Evolutionary conservation across 2,797 vertebrate species (phyloP).

Genomic region (Semaprochilodus insignis): DNA sequence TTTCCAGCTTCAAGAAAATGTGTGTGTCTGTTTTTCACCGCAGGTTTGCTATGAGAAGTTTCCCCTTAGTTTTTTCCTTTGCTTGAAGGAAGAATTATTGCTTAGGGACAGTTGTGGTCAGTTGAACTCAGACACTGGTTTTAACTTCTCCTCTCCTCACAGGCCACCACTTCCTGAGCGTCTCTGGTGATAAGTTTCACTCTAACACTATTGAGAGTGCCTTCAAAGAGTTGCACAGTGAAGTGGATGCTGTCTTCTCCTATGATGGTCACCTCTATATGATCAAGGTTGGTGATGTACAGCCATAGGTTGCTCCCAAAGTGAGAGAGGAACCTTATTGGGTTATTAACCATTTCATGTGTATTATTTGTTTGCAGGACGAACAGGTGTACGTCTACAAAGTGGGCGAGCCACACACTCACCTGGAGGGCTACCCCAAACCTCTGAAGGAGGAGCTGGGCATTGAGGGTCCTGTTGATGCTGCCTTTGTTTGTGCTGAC

Average conservation of each 20-base stretch:
- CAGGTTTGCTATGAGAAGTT: too few relatives aligned
- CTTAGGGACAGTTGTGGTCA: too few relatives aligned
- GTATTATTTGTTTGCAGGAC: slow-evolving; percentile 66
- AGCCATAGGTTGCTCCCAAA: background rate
- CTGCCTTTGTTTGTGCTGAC: slow-evolving; percentile 80
- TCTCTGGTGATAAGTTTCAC: slow-evolving; percentile 55
- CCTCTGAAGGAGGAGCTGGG: slow-evolving; percentile 78
- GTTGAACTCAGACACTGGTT: too few relatives aligned
- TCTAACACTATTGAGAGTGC: slow-evolving; percentile 62
- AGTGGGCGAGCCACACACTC: slow-evolving; percentile 74
- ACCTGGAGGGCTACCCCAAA: slow-evolving; percentile 80
- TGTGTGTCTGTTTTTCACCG: too few relatives aligned
- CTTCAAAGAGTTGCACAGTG: slow-evolving; percentile 75
- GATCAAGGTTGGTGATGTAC: slow-evolving; percentile 68
- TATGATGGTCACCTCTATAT: slow-evolving; percentile 71
- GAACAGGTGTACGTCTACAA: slow-evolving; percentile 76
- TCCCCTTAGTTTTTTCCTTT: too few relatives aligned
- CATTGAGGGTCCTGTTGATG: slow-evolving; percentile 73
- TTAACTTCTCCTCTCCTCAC: background rate
- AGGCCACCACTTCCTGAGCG: slow-evolving; percentile 72
- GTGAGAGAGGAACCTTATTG: background rate
- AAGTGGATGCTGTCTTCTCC: slow-evolving; percentile 73
- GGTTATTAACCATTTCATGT: background rate
- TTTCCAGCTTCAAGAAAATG: too few relatives aligned
- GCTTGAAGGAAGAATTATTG: too few relatives aligned